phyloP scores from a whole-genome alignment of 2,113 vertebrate genomes.

The Laticauda colubrina region DNA sequence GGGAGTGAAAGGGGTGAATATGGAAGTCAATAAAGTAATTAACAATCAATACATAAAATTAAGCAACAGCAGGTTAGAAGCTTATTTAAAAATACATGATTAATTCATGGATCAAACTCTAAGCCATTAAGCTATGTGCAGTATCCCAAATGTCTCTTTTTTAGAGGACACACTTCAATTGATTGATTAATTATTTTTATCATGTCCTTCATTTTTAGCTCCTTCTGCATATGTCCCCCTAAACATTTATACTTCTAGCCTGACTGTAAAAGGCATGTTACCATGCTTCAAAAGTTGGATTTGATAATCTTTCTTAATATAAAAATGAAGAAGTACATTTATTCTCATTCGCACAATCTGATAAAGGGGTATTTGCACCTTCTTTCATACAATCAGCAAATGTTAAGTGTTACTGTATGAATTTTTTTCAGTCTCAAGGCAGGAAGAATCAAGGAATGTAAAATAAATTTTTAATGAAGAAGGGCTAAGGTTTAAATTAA shows the following conservation, averaged over 20 bases:
- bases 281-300: background rate
- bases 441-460: slow-evolving; percentile 15
- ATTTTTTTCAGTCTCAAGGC: slow-evolving; percentile 6
- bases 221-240: slow-evolving; percentile 14
- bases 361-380: slow-evolving; percentile 17
- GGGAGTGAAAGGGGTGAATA: background rate
- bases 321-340: slow-evolving; percentile 9
- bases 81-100: background rate
- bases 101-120: background rate
- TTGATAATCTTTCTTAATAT: slow-evolving; percentile 5
- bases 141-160: background rate
- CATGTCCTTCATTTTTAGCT: background rate
- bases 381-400: slow-evolving; percentile 2
- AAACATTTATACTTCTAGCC: background rate
- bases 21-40: background rate
- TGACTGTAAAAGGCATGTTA: background rate
- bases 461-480: slow-evolving; percentile 20
- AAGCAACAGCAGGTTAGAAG: background rate
- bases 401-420: background rate
- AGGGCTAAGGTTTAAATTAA: background rate
- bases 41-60: background rate
- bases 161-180: background rate
- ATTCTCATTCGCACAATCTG: slow-evolving; percentile 12
- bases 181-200: background rate
- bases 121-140: background rate